These are phyloP conservation scores for Pelobates fuscus DNA, from an alignment of 2,113 vertebrate genomes.

Conservation along the genomic window DNA sequence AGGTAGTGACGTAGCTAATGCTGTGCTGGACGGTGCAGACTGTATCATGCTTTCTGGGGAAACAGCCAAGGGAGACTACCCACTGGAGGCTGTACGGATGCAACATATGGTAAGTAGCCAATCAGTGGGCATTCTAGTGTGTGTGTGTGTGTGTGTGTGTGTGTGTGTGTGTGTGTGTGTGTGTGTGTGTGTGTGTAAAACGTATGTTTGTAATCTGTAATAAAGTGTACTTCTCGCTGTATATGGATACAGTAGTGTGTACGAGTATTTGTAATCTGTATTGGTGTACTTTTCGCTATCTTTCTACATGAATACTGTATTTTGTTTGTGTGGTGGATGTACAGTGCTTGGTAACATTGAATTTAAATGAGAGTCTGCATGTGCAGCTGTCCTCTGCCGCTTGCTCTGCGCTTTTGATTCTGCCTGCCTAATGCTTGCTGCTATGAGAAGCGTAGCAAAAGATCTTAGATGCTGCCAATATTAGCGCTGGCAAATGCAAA, in stretches of 20 bases:
- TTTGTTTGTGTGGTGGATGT: too few species aligned
- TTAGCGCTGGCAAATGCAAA: slow-evolving; percentile 14
- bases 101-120: slow-evolving; percentile 84
- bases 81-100: slow-evolving; percentile 89
- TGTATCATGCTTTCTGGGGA: slow-evolving; percentile 98
- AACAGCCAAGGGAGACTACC: slow-evolving; percentile 96
- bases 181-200: too few species aligned
- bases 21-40: slow-evolving; percentile 92
- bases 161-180: too few species aligned
- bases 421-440: slow-evolving; percentile 32
- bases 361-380: slow-evolving; percentile 31
- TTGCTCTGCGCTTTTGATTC: slow-evolving; percentile 10
- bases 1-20: slow-evolving; percentile 94
- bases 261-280: too few species aligned
- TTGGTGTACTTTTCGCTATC: too few species aligned
- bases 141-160: too few species aligned
- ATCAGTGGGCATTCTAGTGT: not conserved
- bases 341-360: too few species aligned
- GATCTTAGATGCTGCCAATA: not conserved
- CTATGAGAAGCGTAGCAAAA: not conserved
- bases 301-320: too few species aligned
- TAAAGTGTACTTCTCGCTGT: too few species aligned
- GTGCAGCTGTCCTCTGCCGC: slow-evolving; percentile 6
- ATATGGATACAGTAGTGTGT: too few species aligned
- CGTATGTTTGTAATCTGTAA: too few species aligned